Evolutionary conservation across 2,113 vertebrate species (phyloP), one percentile per base, ranked within the genome.

Genomic region (Protobothrops mucrosquamatus): DNA sequence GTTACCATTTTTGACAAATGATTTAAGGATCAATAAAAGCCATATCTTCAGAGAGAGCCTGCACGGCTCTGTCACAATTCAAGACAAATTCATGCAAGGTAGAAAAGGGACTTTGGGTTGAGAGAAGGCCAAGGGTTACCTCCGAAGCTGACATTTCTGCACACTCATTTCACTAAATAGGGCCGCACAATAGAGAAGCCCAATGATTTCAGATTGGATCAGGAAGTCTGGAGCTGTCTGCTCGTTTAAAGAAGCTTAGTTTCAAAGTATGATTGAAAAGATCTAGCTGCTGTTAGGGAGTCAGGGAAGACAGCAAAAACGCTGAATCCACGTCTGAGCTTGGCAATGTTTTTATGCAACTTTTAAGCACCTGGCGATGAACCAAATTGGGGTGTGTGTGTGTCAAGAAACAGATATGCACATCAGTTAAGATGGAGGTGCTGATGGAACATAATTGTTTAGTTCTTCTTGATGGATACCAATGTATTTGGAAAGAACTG

Each of bases 51-150:
- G 2, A 94, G 52, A 88, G 89, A 92, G 90, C 29, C 0, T 86
- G 54, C 46, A 46, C 87, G 94, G 95, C 94, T 91, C 46, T 94
- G n/a, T 56, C 91, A 86, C 93, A 92, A 95, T 93, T 93, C 81
- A 93, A 94, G 90, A 92, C 94, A 94, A 93, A 89, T 95, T 90
- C 86, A 93, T 39, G 46, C 69, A 61, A 7, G 89, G 88, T 86
- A 92, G 39, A 89, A 94, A 94, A 95, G 94, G 51, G 39, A 43
- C n/a, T 89, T 3, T 74, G 91, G 91, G 92, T 74, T 95, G 95
- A 95, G 94, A 87, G 69, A 95, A 94, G 93, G 91, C 92, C 94
- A 93, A 92, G 89, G 85, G 85, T 96, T 93, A 95, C 91, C 92
- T 22, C 86, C 64, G 94, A 94, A 74, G 23, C 95, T 85, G 56